phyloP scores from a whole-genome alignment of 2,888 invertebrate species.

The Biston betularia region DNA sequence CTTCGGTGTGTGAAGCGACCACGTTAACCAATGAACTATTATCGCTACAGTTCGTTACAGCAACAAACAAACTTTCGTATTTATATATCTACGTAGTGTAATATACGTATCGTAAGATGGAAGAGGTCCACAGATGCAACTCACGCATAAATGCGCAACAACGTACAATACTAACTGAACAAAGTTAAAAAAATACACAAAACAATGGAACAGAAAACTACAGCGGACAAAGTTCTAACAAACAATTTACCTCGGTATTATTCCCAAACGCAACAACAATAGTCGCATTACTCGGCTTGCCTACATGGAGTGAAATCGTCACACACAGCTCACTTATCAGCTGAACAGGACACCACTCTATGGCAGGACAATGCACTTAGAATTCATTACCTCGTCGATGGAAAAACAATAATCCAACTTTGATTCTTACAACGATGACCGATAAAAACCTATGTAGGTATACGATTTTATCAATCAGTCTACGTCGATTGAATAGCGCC shows the following conservation, averaged over 20 bases:
- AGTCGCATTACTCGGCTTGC: slow-evolving; percentile 36
- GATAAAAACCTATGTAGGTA: slow-evolving; percentile 52
- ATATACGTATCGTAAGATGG: not conserved
- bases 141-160: not conserved
- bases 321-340: slow-evolving; percentile 54
- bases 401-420: slow-evolving; percentile 66
- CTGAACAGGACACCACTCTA: slow-evolving; percentile 54
- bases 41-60: too few relatives aligned
- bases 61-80: too few relatives aligned
- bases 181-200: not conserved
- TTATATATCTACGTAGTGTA: too few relatives aligned
- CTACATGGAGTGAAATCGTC: slow-evolving; percentile 48
- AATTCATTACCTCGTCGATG: slow-evolving; percentile 62
- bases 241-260: slow-evolving; percentile 22
- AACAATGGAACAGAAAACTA: not conserved
- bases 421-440: slow-evolving; percentile 43
- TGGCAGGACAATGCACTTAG: slow-evolving; percentile 68
- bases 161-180: slow-evolving; percentile 6
- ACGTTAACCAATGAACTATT: too few relatives aligned
- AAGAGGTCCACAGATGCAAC: slow-evolving; percentile 2
- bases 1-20: too few relatives aligned
- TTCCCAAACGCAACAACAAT: slow-evolving; percentile 37
- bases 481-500: slow-evolving; percentile 10
- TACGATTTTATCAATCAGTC: slow-evolving; percentile 16
- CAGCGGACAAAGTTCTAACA: slow-evolving; percentile 9